phyloP scores from a whole-genome alignment of 2,797 vertebrate species.

The Chaetophractus vellerosus region DNA sequence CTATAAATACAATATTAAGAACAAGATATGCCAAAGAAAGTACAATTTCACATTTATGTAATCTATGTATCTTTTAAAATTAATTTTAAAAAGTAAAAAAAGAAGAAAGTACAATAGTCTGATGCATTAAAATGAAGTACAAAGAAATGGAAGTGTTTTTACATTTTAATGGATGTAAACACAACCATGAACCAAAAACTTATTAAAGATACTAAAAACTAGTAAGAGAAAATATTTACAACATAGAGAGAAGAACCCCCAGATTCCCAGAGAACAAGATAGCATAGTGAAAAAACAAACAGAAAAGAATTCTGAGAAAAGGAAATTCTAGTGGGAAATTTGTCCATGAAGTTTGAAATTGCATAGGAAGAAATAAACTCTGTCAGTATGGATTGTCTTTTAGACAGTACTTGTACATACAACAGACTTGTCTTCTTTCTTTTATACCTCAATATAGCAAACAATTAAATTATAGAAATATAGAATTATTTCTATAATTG shows the following conservation, averaged over 20 bases:
- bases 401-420: not conserved
- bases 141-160: not conserved
- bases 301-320: slow-evolving; percentile 34
- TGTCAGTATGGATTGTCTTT: not conserved
- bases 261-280: not conserved
- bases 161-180: not conserved
- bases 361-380: slow-evolving; percentile 9
- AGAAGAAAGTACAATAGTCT: not conserved
- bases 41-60: not conserved
- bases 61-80: no score
- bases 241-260: not conserved
- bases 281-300: not conserved
- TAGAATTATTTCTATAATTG: not conserved
- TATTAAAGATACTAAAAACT: not conserved
- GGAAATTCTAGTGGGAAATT: not conserved
- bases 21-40: not conserved
- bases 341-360: slow-evolving; percentile 8
- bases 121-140: not conserved
- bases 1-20: not conserved
- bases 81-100: no score
- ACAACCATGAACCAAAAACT: not conserved
- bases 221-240: not conserved
- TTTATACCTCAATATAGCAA: not conserved
- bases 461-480: not conserved
- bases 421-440: slow-evolving; percentile 23